A percentile compares a stretch with the other conserved stretches of the same genome.
These are phyloP conservation scores for Luscinia megarhynchos DNA, from an alignment of 2,797 vertebrate species.

Conservation along the genomic window DNA sequence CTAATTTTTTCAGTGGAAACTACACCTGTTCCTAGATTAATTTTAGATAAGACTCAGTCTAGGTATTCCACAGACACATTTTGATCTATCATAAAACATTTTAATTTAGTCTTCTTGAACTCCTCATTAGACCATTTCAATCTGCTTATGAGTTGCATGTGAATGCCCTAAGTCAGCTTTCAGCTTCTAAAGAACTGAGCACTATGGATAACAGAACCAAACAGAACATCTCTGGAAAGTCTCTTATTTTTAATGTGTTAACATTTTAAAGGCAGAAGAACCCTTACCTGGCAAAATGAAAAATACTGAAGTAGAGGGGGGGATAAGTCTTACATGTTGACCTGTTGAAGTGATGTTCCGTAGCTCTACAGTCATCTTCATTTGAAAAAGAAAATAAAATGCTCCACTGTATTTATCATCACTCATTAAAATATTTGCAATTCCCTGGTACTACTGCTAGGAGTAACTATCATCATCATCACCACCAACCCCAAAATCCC, in stretches of 20 bases:
- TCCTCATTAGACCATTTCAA: neutral
- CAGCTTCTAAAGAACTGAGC: neutral
- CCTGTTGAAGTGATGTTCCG: slow-evolving; percentile 87
- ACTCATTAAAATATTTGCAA: neutral
- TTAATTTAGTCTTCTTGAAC: neutral
- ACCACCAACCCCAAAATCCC: neutral
- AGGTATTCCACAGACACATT: neutral
- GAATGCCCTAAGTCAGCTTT: neutral
- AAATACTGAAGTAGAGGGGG: slow-evolving; percentile 88
- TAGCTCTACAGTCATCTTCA: slow-evolving; percentile 86
- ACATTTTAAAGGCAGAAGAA: neutral
- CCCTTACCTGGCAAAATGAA: slow-evolving; percentile 87
- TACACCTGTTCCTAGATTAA: neutral
- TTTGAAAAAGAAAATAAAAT: neutral
- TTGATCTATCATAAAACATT: neutral
- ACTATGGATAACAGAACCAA: neutral
- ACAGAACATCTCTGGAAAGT: neutral
- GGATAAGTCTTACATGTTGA: slow-evolving; percentile 86
- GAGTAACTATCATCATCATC: neutral
- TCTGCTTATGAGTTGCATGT: neutral
- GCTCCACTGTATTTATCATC: neutral
- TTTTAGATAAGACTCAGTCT: neutral
- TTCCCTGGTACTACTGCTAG: neutral
- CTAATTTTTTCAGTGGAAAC: neutral
- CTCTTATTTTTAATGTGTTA: neutral